Base-by-base conservation (phyloP, 2,797 vertebrate genomes). In the Benthosema pterotum region DNA sequence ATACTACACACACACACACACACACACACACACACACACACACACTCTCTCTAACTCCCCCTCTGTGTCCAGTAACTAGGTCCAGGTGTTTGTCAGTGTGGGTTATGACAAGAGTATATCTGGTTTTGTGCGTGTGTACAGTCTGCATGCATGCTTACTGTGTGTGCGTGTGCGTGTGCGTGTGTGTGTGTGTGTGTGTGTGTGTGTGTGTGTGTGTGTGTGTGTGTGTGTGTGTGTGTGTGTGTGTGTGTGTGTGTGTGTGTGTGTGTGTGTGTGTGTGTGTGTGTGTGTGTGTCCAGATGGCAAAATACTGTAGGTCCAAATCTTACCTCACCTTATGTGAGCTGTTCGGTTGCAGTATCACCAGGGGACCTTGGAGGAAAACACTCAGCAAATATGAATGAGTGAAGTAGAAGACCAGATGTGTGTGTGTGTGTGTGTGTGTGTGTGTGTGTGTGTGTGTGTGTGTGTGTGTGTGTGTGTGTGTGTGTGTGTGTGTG, bases 1-100 rank as follows among this genome's bases (percentile, higher is more conserved):
- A 19, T 18, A 51, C 16, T n/a, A 22, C 16, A 47, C 15, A 13
- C 46, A 46, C 38, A 19, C 42, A 47, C 50, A 52, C 50, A 19
- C 17, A 25, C 50, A 52, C 50, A 25, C 50, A 52, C 50, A 60
- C 56, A 42, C 61, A 78, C 55, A 57, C 73, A 81, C 63, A 62
- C 79, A 72, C 78, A 60, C 55, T 66, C 28, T 57, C 62, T 68
- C 75, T 72, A 55, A 47, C 75, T 79, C 65, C 70, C 82, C 74
- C 67, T 80, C 63, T 1, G 52, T 74, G 81, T 76, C 76, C 77
- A 71, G 78, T 90, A 91, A 91, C 83, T 72, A 89, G 65, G 77
- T 82, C 88, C 87, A 91, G 87, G 86, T 90, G 88, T 87, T 82
- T 88, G 83, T 87, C 83, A 74, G 83, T 85, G 84, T 77, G 70